Percentiles rank a stretch among this genome's conserved stretches.
These are phyloP conservation scores for Brassicogethes aeneus DNA, from an alignment of 2,888 invertebrate genomes.

Conservation along the genomic window DNA sequence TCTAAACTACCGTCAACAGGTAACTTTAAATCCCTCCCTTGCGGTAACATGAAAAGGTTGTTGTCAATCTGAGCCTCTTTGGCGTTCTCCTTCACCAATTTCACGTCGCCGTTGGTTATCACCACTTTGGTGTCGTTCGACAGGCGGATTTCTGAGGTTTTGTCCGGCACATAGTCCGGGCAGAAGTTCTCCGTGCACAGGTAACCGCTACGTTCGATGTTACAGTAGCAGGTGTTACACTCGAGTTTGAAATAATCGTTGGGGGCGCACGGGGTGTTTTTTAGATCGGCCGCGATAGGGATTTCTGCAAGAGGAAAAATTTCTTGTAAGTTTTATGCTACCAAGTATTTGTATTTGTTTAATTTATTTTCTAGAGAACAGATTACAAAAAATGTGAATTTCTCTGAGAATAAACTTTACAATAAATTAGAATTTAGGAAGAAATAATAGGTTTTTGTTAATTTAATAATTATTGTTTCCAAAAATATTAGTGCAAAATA, in stretches of 20 bases:
- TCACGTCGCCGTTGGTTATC: slow-evolving; percentile 13
- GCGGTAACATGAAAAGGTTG: too few relatives aligned
- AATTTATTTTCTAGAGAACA: too few relatives aligned
- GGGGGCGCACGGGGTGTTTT: slow-evolving; percentile 42
- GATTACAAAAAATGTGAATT: too few relatives aligned
- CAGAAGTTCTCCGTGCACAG: slow-evolving; percentile 47
- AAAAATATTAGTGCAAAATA: too few relatives aligned
- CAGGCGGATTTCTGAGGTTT: slow-evolving; percentile 13
- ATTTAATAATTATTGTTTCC: too few relatives aligned
- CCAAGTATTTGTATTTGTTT: slow-evolving; percentile 2
- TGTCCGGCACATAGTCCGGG: slow-evolving; percentile 22
- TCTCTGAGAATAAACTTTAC: too few relatives aligned
- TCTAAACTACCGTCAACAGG: too few relatives aligned
- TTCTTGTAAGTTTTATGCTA: neutral
- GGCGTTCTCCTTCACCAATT: slow-evolving; percentile 11
- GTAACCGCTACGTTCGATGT: slow-evolving; percentile 46
- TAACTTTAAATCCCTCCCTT: too few relatives aligned
- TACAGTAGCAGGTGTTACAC: slow-evolving; percentile 52
- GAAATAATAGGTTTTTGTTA: too few relatives aligned
- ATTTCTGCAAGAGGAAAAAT: slow-evolving; percentile 16
- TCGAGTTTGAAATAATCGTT: slow-evolving; percentile 47
- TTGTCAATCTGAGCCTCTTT: slow-evolving; percentile 13
- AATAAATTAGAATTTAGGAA: too few relatives aligned
- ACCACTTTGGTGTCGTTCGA: slow-evolving; percentile 33
- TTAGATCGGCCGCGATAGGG: slow-evolving; percentile 27